phyloP scores from a whole-genome alignment of 2,113 vertebrate genomes.

The Acrocephalus kingi region DNA sequence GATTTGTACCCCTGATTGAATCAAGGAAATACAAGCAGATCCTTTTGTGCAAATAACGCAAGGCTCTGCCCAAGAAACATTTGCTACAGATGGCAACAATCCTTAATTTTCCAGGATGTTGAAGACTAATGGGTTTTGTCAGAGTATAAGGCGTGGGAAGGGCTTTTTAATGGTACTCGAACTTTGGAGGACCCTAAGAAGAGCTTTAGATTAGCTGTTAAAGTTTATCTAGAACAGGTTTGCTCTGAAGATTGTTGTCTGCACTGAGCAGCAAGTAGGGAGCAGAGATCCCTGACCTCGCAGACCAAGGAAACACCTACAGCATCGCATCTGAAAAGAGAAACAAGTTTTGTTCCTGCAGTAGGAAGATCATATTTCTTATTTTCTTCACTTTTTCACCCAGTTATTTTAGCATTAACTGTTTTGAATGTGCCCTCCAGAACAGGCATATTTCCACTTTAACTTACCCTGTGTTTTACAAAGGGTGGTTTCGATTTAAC shows the following conservation, averaged over 20 bases:
- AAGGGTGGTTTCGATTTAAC: not conserved
- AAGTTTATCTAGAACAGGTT: not conserved
- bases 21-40: not conserved
- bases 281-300: not conserved
- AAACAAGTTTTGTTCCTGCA: not conserved
- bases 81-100: not conserved
- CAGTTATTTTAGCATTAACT: not conserved
- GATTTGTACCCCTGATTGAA: not conserved
- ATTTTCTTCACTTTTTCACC: not conserved
- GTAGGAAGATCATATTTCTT: fast-evolving
- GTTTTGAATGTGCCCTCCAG: not conserved
- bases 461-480: not conserved
- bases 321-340: not conserved
- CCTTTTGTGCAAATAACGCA: not conserved
- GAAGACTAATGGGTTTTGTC: not conserved
- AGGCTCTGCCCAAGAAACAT: not conserved
- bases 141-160: not conserved
- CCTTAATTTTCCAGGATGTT: not conserved
- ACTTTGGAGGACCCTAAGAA: not conserved
- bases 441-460: not conserved
- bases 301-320: not conserved
- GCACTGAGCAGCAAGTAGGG: not conserved
- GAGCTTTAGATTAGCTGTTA: not conserved
- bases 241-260: not conserved
- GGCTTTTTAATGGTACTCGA: not conserved